Evolutionary conservation across 2,113 vertebrate species (phyloP).

Genomic region (Dermatemys mawii): DNA sequence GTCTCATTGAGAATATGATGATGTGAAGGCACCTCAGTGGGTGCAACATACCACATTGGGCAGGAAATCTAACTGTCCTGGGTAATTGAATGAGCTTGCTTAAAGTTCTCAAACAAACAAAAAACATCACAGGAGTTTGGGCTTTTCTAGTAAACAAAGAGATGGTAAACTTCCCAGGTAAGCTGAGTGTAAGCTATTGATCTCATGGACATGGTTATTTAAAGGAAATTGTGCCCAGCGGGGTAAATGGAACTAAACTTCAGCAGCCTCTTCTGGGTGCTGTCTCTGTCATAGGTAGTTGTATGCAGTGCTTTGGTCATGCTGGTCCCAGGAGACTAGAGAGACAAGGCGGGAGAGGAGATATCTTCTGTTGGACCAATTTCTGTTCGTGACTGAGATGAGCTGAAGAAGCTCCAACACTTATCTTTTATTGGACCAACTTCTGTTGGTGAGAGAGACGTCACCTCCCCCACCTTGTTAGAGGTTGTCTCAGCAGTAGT

Average conservation of each 20-base stretch:
- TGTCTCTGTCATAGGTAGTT: background rate
- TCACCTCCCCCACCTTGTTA: background rate
- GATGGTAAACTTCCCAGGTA: background rate
- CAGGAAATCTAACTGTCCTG: background rate
- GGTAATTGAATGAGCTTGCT: background rate
- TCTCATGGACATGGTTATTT: background rate
- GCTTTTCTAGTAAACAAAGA: background rate
- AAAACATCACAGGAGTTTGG: background rate
- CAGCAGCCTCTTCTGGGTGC: too few species aligned
- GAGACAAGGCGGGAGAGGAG: background rate
- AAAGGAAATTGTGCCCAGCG: background rate
- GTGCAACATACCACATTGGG: background rate
- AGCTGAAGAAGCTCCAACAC: too few species aligned
- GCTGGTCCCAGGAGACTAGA: background rate
- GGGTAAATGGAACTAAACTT: background rate
- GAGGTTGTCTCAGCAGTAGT: background rate
- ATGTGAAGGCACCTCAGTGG: background rate
- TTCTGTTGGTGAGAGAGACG: background rate
- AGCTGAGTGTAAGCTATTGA: background rate
- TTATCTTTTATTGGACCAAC: background rate
- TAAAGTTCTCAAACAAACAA: background rate
- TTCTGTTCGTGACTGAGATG: too few species aligned
- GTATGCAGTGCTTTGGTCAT: too few species aligned
- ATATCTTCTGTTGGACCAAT: background rate
- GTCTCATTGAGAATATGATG: background rate